These are phyloP conservation scores for Torymus aiolomorphi DNA, from an alignment of 2,888 invertebrate species.

Conservation along the genomic window DNA sequence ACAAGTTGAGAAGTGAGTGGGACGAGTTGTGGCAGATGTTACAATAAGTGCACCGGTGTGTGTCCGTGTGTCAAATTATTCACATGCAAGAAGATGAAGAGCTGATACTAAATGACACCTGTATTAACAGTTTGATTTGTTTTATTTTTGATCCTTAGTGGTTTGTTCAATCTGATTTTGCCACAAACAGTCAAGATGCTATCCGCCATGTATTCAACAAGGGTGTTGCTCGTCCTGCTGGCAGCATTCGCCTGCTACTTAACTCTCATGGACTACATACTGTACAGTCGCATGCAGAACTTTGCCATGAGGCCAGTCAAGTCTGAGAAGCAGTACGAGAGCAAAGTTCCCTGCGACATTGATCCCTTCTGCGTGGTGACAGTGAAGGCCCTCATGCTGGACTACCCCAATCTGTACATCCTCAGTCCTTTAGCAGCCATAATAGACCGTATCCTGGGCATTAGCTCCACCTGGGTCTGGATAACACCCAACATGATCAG, in stretches of 20 bases:
- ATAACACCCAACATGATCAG: conserved; percentile 92
- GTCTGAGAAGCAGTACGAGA: conserved; percentile 68
- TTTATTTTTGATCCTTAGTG: not conserved
- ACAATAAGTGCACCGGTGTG: too few relatives aligned
- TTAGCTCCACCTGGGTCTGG: conserved; percentile 78
- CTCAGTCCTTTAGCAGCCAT: conserved; percentile 88
- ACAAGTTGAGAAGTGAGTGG: too few relatives aligned
- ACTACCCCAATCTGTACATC: conserved; percentile 89
- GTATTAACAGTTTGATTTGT: not conserved
- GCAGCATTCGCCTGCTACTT: conserved; percentile 78
- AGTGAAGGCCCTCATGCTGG: conserved; percentile 88
- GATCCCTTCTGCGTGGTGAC: conserved; percentile 89
- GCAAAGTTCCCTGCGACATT: conserved; percentile 82
- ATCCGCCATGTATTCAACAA: conserved; percentile 34
- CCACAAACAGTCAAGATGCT: conserved; percentile 1
- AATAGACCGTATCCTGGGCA: conserved; percentile 81
- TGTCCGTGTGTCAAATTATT: too few relatives aligned
- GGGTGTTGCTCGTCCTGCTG: conserved; percentile 79
- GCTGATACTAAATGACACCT: conserved; percentile 8
- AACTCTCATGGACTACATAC: conserved; percentile 84
- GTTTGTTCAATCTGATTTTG: not conserved
- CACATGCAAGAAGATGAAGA: conserved; percentile 12
- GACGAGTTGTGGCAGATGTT: too few relatives aligned
- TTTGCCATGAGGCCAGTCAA: conserved; percentile 80
- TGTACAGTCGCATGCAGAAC: conserved; percentile 84